Percentiles rank a stretch among this genome's conserved stretches.
These are phyloP conservation scores for Drosophila borealis DNA, from an alignment of 2,888 invertebrate species.

Conservation along the genomic window DNA sequence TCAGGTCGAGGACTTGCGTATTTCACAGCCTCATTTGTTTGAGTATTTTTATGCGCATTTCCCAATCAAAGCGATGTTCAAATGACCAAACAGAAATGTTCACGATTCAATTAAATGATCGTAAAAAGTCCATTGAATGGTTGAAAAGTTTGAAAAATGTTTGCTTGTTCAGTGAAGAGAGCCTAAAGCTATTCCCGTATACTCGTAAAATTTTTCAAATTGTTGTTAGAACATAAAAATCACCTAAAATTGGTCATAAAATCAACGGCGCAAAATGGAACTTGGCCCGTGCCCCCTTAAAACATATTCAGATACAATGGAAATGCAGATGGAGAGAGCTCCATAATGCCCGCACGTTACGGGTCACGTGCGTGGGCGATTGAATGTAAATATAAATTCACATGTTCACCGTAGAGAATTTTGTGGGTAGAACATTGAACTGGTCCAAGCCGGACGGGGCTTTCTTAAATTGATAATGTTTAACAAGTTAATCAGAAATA, in stretches of 20 bases:
- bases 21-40: conserved; percentile 65
- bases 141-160: conserved; percentile 44
- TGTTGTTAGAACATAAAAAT: conserved; percentile 79
- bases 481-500: background rate
- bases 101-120: conserved; percentile 76
- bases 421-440: background rate
- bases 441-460: too few species aligned
- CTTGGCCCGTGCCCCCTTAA: conserved; percentile 21
- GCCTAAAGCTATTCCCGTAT: conserved; percentile 34
- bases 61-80: conserved; percentile 48
- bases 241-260: conserved; percentile 75
- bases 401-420: background rate
- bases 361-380: conserved; percentile 47
- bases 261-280: conserved; percentile 59
- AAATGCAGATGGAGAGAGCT: background rate
- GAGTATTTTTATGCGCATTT: conserved; percentile 43
- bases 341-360: conserved; percentile 24
- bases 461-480: background rate
- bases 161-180: conserved; percentile 18
- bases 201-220: conserved; percentile 69
- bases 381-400: conserved; percentile 33
- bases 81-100: conserved; percentile 66
- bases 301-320: conserved; percentile 21
- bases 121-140: conserved; percentile 63
- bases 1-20: conserved; percentile 39